Conservation (phyloP, 1,140 invertebrate genomes). For the Plectrocnemia conspersa region DNA sequence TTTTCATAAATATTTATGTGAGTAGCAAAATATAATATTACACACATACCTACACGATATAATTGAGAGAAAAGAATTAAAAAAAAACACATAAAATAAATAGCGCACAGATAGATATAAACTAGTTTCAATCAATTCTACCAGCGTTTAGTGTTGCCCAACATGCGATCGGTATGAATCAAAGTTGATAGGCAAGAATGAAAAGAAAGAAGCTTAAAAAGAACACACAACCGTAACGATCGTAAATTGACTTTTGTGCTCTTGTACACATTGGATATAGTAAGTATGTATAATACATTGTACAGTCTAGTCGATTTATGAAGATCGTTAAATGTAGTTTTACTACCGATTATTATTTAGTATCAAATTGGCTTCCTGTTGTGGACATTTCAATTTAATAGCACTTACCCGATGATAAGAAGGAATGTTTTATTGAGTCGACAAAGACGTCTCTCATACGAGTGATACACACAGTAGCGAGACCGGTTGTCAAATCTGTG, state of each 20-base stretch:
- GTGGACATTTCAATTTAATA: conserved; percentile 17
- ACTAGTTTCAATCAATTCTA: neutral
- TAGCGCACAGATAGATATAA: neutral
- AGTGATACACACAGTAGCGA: too few relatives aligned
- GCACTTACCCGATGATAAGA: neutral
- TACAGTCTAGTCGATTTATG: conserved; percentile 7
- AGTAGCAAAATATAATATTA: too few relatives aligned
- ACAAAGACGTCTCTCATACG: too few relatives aligned
- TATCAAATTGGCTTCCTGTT: conserved; percentile 13
- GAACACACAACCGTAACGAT: conserved; percentile 9
- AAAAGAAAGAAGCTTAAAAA: too few relatives aligned
- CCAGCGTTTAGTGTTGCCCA: neutral
- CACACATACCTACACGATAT: too few relatives aligned
- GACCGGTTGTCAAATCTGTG: too few relatives aligned
- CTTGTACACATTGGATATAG: neutral
- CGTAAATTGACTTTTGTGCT: conserved; percentile 5
- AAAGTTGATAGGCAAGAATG: neutral
- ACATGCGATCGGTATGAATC: conserved; percentile 7
- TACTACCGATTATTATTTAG: conserved; percentile 18
- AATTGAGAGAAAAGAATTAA: too few relatives aligned
- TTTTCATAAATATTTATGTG: too few relatives aligned
- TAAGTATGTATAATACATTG: neutral
- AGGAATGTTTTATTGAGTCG: too few relatives aligned
- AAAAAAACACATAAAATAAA: too few relatives aligned
- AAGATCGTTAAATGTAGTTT: conserved; percentile 3